Base-by-base conservation (phyloP, 2,113 vertebrate genomes). In the Suncus etruscus region DNA sequence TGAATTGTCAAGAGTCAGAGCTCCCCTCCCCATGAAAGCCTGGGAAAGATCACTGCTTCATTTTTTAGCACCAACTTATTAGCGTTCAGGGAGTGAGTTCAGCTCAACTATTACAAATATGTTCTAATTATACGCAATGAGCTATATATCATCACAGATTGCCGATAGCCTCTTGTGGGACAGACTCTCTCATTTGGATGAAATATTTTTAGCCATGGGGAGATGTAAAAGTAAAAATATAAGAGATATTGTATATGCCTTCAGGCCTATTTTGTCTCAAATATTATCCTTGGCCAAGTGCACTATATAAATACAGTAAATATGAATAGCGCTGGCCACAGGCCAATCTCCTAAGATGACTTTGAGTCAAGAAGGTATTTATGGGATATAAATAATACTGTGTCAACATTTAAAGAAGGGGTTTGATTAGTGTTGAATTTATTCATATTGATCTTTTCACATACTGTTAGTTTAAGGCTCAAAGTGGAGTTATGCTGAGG, bases 271-370 rank as follows among this genome's bases (percentile, higher is more conserved):
- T 98, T 98, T 98, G 97, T 97, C 96, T 98, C 98, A 98, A 98
- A 98, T 99, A 98, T 99, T 99, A 98, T 98, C 97, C 97, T 98
- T 99, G 98, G 98, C 98, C 97, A 97, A 96, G 94, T 96, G 96
- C 93, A 93, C 97, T 98, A 93, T 98, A 97, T 98, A 98, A 98
- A 99, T 98, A 98, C 96, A 97, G 98, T 98, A 97, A 98, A 98
- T 98, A 98, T 98, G 98, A 99, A 98, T 98, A 98, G 98, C 97
- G 96, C 73, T 97, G 98, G 98, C 98, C 80, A 69, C 45, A 66
- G 96, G 98, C 98, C 98, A 98, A 97, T 96, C 95, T 97, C 95
- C 95, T 96, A 97, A 97, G 97, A 97, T 97, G 96, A 97, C 97
- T 98, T 98, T 97, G 98, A 98, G 98, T 98, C 97, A 97, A 97